These are phyloP conservation scores for Brachirus orientalis DNA, from an alignment of 2,113 vertebrate genomes.

Conservation along the genomic window DNA sequence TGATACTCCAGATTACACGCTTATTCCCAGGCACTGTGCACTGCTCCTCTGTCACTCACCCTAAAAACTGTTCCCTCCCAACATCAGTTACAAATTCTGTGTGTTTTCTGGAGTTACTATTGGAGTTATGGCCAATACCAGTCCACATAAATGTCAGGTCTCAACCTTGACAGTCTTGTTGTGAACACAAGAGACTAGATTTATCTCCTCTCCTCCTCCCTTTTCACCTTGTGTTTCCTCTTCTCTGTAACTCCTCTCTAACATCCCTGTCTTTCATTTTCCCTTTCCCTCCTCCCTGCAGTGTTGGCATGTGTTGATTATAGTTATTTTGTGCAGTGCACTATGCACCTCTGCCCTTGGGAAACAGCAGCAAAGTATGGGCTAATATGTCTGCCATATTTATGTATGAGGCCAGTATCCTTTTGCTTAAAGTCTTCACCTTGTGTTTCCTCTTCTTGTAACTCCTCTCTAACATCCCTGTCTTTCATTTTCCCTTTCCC, in stretches of 20 bases:
- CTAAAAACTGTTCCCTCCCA: constrained; percentile 11
- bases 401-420: background rate
- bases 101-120: constrained; percentile 40
- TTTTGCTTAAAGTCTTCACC: constrained; percentile 26
- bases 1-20: constrained; percentile 70
- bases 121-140: constrained; percentile 42
- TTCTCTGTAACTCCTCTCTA: constrained; percentile 34
- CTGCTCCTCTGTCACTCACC: constrained; percentile 58
- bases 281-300: background rate
- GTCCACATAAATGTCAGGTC: constrained; percentile 57
- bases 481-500: background rate
- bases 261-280: background rate
- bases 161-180: constrained; percentile 35
- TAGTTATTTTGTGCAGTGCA: constrained; percentile 20
- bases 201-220: constrained; percentile 52
- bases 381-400: background rate
- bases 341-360: background rate
- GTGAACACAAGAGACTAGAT: constrained; percentile 45
- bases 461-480: constrained; percentile 10
- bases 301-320: constrained; percentile 40
- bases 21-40: constrained; percentile 53
- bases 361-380: background rate
- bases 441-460: constrained; percentile 45
- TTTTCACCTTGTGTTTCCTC: constrained; percentile 45
- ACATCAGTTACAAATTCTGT: too few species aligned